phyloP scores from a whole-genome alignment of 1,140 invertebrate species.

The Leptinotarsa undecemlineata region DNA sequence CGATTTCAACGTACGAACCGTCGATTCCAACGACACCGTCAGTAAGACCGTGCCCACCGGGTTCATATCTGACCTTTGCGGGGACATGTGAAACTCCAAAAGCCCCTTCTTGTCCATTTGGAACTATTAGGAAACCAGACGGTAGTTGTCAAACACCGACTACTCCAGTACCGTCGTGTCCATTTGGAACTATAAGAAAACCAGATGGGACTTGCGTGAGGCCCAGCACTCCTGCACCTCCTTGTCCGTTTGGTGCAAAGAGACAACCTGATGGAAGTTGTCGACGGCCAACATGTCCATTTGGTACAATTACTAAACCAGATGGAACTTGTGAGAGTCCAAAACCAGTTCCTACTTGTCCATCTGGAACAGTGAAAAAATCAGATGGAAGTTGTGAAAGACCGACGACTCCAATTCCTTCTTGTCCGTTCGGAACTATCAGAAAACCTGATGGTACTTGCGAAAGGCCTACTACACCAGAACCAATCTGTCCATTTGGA shows the following conservation, averaged over 20 bases:
- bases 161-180: slow-evolving; percentile 32
- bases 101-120: slow-evolving; percentile 30
- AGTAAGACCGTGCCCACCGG: background rate
- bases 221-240: background rate
- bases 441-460: slow-evolving; percentile 33
- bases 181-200: slow-evolving; percentile 28
- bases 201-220: slow-evolving; percentile 17
- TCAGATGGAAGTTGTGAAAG: slow-evolving; percentile 12
- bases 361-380: slow-evolving; percentile 13
- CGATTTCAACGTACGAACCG: slow-evolving; percentile 20
- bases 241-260: slow-evolving; percentile 14
- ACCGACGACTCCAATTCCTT: background rate
- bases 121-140: slow-evolving; percentile 28
- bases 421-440: slow-evolving; percentile 21
- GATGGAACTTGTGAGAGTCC: slow-evolving; percentile 30
- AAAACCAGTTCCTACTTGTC: slow-evolving; percentile 30
- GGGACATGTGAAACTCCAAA: slow-evolving; percentile 21
- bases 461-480: slow-evolving; percentile 10
- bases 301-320: slow-evolving; percentile 27
- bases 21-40: background rate
- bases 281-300: slow-evolving; percentile 26
- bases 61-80: slow-evolving; percentile 10
- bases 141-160: slow-evolving; percentile 26
- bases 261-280: slow-evolving; percentile 29
- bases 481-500: slow-evolving; percentile 31